phyloP scores from a whole-genome alignment of 2,888 invertebrate species.

The Empis livida region DNA sequence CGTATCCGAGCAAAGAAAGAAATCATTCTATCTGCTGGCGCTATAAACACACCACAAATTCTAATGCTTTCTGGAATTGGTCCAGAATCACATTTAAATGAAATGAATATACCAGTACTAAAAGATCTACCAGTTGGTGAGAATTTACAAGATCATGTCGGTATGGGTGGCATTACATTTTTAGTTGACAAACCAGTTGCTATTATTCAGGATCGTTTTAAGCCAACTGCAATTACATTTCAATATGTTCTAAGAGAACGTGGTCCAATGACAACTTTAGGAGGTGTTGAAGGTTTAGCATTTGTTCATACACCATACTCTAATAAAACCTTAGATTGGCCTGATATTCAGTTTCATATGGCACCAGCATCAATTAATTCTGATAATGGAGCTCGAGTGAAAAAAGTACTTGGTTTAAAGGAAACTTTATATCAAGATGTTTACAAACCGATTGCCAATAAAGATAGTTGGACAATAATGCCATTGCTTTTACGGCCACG shows the following conservation, averaged over 20 bases:
- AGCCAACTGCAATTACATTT: slow-evolving; percentile 66
- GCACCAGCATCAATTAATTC: slow-evolving; percentile 79
- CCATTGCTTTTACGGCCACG: slow-evolving; percentile 68
- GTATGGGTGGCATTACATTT: slow-evolving; percentile 54
- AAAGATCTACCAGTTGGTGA: slow-evolving; percentile 66
- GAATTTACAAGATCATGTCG: slow-evolving; percentile 80
- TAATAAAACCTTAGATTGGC: slow-evolving; percentile 63
- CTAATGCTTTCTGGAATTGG: slow-evolving; percentile 84
- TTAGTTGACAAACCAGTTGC: slow-evolving; percentile 70
- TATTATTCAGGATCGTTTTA: slow-evolving; percentile 65
- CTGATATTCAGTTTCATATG: slow-evolving; percentile 87
- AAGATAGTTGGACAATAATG: slow-evolving; percentile 65
- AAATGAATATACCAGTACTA: slow-evolving; percentile 58
- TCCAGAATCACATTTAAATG: slow-evolving; percentile 52
- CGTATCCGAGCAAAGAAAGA: slow-evolving; percentile 64
- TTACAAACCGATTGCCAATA: slow-evolving; percentile 65
- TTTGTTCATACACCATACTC: slow-evolving; percentile 78
- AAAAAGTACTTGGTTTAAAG: slow-evolving; percentile 65
- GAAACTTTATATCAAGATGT: slow-evolving; percentile 69
- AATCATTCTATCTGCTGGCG: slow-evolving; percentile 77
- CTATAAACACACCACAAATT: slow-evolving; percentile 84
- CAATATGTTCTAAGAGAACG: slow-evolving; percentile 64
- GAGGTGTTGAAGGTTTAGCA: slow-evolving; percentile 77
- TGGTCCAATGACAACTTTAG: slow-evolving; percentile 77
- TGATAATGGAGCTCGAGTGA: slow-evolving; percentile 59